Conservation (phyloP, 1,140 invertebrate genomes). For the Philotrypesis tridentata region DNA sequence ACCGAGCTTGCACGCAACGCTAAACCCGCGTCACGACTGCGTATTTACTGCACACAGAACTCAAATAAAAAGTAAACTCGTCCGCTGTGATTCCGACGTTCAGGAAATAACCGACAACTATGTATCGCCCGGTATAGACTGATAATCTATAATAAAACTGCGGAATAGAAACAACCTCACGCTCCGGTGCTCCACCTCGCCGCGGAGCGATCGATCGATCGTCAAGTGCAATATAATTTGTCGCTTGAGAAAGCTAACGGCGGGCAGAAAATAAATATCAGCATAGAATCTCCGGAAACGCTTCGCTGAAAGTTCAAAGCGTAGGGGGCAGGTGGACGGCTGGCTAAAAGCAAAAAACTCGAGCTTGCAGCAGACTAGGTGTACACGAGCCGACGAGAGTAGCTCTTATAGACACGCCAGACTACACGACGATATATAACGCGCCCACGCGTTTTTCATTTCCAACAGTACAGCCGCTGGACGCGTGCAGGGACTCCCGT, state of each 20-base stretch:
- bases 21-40: too few relatives aligned
- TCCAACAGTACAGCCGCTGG: too few relatives aligned
- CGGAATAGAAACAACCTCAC: neutral
- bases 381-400: neutral
- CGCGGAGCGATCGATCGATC: neutral
- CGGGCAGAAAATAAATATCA: neutral
- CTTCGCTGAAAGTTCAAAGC: slow-evolving; percentile 9
- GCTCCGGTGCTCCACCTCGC: neutral
- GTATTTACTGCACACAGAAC: too few relatives aligned
- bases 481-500: too few relatives aligned
- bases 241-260: neutral
- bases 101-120: too few relatives aligned
- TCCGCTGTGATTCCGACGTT: too few relatives aligned
- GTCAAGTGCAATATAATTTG: neutral
- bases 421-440: too few relatives aligned
- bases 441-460: too few relatives aligned
- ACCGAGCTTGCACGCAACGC: too few relatives aligned
- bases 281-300: neutral
- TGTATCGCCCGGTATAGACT: neutral
- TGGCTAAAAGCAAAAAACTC: neutral
- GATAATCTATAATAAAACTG: neutral
- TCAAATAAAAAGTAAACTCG: too few relatives aligned
- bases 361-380: neutral
- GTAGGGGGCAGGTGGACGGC: neutral
- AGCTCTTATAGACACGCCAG: neutral